phyloP scores from a whole-genome alignment of 2,888 invertebrate genomes.

The Zaprionus obscuricornis region DNA sequence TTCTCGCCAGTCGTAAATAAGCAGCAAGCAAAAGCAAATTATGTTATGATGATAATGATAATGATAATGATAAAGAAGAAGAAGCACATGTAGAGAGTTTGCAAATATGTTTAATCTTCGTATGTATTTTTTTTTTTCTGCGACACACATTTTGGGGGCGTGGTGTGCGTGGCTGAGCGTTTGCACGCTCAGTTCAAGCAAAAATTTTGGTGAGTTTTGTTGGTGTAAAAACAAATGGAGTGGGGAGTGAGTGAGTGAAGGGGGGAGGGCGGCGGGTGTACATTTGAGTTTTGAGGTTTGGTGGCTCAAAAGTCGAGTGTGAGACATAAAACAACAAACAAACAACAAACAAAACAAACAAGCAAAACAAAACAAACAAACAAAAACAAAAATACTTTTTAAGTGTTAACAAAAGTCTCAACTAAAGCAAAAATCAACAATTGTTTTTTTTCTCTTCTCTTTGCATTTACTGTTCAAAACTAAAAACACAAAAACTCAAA shows the following conservation, averaged over 20 bases:
- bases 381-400: constrained; percentile 33
- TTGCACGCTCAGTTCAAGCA: neutral
- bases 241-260: neutral
- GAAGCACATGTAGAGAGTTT: constrained; percentile 30
- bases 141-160: too few relatives aligned
- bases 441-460: constrained; percentile 69
- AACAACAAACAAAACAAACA: constrained; percentile 6
- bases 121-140: constrained; percentile 3
- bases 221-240: neutral
- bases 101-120: constrained; percentile 33
- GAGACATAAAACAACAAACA: neutral
- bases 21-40: constrained; percentile 20
- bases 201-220: neutral
- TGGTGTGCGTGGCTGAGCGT: constrained; percentile 1
- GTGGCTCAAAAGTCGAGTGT: too few relatives aligned
- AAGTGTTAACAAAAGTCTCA: constrained; percentile 64
- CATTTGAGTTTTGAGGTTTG: too few relatives aligned
- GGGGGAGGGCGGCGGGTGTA: neutral
- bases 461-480: constrained; percentile 64
- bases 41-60: neutral
- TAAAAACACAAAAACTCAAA: too few relatives aligned
- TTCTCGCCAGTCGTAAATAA: constrained; percentile 20
- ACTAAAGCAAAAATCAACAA: constrained; percentile 65
- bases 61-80: constrained; percentile 8
- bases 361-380: constrained; percentile 1